Base-by-base conservation (phyloP, 2,888 invertebrate genomes). In the Mythimna albipuncta region DNA sequence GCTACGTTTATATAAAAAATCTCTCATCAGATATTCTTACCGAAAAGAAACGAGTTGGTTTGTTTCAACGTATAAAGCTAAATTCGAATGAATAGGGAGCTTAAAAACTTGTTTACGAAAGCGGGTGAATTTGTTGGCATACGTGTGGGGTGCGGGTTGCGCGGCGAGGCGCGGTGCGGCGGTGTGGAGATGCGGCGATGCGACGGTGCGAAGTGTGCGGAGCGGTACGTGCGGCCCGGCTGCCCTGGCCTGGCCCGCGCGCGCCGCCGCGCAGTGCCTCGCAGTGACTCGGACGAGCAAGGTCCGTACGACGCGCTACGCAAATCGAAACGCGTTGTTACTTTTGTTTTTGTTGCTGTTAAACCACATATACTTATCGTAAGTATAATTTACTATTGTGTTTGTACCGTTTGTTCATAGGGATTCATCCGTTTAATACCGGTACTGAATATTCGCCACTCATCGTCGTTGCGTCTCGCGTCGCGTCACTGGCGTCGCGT, bases 51-150 rank as follows among this genome's bases (percentile, higher is more conserved):
- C 52, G 32, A 69, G 26, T 41, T 41, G 6, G 21, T 35, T 16
- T 7, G 35, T 58, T 32, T 58, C 19, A 59, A 59, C 47, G 54
- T 69, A 21, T 41, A 7, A 16, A 52, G 41, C 32, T 13, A 21
- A 68, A 83, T 69, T 62, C 2, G 44, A 84, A 69, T 77, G 44
- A 71, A 74, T 74, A 84, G 57, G 57, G 66, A 69, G 32, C 64
- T 62, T 71, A 61, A 62, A 73, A 69, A 66, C 72, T 69, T 81
- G 77, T 84, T 84, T 76, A 81, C 52, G 67, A 67, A 59, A 64
- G 66, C 67, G 77, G 64, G 69, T 58, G 77, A 55, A 64, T 66
- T 44, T 26, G 21, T 21, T 54, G 35, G 21, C 32, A 32, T 35
- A 38, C 21, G 21, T 41, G 65, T 57, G 52, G 62, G 59, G 66